A percentile compares a stretch with the other conserved stretches of the same genome.
Evolutionary conservation across 30 jellyfish, hydroid and myxozoan species (phyloP).

Genomic region (Turritopsis rubra): DNA sequence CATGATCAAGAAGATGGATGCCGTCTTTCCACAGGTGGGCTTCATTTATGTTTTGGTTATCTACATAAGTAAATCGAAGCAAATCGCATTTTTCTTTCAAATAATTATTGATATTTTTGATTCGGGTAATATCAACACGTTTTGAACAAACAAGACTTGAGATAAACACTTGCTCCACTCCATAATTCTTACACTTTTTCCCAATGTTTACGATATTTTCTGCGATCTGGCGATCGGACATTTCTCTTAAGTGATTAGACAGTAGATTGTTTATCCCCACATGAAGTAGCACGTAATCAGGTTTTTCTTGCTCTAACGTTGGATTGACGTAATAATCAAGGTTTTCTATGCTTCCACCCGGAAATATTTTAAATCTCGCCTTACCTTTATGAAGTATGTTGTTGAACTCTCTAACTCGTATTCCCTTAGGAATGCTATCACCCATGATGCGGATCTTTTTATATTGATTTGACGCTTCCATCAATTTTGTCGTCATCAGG

Average conservation of each 20-base stretch:
- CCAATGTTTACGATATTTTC: neutral
- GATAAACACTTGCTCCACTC: neutral
- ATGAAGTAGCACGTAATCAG: conserved; percentile 8
- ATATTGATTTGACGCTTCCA: neutral
- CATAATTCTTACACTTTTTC: neutral
- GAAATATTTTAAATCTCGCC: conserved; percentile 12
- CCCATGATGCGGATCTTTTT: conserved; percentile 6
- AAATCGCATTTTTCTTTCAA: neutral
- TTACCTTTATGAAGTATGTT: neutral
- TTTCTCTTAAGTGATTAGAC: neutral
- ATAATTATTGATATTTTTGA: no score
- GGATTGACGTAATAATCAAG: conserved; percentile 11
- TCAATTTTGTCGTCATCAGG: neutral
- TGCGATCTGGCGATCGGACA: neutral
- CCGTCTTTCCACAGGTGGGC: neutral
- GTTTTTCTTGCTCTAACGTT: conserved; percentile 6
- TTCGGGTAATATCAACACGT: no score
- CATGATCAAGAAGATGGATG: neutral
- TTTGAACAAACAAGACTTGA: no score
- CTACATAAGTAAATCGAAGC: neutral
- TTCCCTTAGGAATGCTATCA: conserved; percentile 18
- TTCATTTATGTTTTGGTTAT: neutral
- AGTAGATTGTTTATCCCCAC: neutral
- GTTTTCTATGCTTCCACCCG: conserved; percentile 2
- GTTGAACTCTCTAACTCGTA: conserved; percentile 5